phyloP scores from a whole-genome alignment of 1,140 invertebrate species.

The Drosophila insularis region DNA sequence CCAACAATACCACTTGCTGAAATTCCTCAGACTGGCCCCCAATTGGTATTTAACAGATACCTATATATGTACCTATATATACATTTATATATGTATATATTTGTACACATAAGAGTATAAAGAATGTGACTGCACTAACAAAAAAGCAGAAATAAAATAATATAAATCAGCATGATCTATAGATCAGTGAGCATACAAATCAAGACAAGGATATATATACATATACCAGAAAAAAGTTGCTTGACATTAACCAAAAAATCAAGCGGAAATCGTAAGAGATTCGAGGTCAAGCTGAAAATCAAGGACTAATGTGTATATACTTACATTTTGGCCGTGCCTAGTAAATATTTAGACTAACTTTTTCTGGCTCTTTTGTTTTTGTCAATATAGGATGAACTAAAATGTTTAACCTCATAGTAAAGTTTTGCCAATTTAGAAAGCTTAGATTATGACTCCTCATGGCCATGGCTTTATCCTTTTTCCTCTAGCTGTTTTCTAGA shows the following conservation, averaged over 20 bases:
- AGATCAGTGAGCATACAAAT: not conserved
- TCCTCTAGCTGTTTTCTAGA: no score
- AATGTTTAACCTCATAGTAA: no score
- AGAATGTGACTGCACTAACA: conserved; percentile 50
- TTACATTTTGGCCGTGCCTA: no score
- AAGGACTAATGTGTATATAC: conserved; percentile 1
- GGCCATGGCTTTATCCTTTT: no score
- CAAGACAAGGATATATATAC: not conserved
- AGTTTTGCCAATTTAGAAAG: no score
- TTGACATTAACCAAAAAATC: conserved; percentile 18
- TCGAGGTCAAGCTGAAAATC: not conserved
- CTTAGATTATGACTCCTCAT: no score
- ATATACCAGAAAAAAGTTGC: not conserved
- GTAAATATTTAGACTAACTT: no score
- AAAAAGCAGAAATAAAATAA: conserved; percentile 5
- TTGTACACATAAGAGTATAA: conserved; percentile 7
- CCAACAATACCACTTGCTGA: conserved; percentile 42
- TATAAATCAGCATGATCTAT: conserved; percentile 2
- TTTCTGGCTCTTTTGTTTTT: no score
- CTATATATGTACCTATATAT: not conserved
- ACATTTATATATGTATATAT: not conserved
- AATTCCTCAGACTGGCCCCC: conserved; percentile 57
- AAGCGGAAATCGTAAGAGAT: conserved; percentile 9
- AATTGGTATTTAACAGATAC: conserved; percentile 55
- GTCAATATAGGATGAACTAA: no score